Conservation (phyloP, 2,113 vertebrate species). For the Callorhinus ursinus region DNA sequence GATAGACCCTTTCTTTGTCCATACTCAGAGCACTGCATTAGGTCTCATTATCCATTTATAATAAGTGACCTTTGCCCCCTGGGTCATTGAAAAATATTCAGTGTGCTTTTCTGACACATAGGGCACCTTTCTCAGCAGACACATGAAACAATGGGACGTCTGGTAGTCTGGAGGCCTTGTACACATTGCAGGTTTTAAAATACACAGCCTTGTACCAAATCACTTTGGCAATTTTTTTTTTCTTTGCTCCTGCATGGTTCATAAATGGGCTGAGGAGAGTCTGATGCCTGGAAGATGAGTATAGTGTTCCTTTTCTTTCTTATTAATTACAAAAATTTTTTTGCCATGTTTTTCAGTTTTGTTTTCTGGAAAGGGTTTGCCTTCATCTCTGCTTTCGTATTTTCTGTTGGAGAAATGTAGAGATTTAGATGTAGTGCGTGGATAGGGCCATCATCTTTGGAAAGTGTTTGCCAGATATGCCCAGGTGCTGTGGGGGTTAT, state of each 20-base stretch:
- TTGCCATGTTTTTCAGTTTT: background rate
- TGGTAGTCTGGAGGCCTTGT: constrained; percentile 79
- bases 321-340: background rate
- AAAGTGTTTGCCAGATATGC: constrained; percentile 70
- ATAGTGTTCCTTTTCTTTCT: background rate
- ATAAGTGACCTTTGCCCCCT: constrained; percentile 89
- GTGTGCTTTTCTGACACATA: constrained; percentile 88
- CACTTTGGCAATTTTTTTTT: constrained; percentile 62
- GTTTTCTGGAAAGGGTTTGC: constrained; percentile 45
- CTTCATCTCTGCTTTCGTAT: constrained; percentile 20
- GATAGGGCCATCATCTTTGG: constrained; percentile 75
- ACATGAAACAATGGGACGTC: constrained; percentile 84
- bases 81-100: constrained; percentile 89
- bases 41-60: constrained; percentile 94
- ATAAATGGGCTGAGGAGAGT: constrained; percentile 33
- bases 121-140: constrained; percentile 88
- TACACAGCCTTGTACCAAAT: constrained; percentile 75
- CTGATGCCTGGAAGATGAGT: background rate
- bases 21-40: constrained; percentile 89
- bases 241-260: constrained; percentile 59
- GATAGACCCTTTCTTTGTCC: constrained; percentile 90
- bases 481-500: background rate
- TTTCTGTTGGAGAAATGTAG: background rate
- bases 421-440: constrained; percentile 27
- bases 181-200: constrained; percentile 79